Percentiles rank a stretch among this genome's conserved stretches.
phyloP scores from a whole-genome alignment of 2,113 vertebrate genomes.

The Labeo catla region DNA sequence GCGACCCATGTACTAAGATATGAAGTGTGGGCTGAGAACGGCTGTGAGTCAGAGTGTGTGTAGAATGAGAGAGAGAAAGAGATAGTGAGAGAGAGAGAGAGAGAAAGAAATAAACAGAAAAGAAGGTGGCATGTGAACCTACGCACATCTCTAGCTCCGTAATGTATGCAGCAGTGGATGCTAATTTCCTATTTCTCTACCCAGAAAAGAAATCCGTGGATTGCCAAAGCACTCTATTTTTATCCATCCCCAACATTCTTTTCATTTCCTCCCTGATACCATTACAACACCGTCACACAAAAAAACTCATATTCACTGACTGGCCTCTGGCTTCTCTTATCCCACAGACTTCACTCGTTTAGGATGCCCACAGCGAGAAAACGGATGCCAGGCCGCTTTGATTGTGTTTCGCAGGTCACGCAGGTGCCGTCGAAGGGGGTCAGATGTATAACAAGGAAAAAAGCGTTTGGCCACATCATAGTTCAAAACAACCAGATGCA shows the following conservation, averaged over 20 bases:
- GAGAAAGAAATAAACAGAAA: conserved; percentile 65
- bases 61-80: conserved; percentile 62
- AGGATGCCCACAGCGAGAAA: conserved; percentile 5
- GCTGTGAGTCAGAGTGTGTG: conserved; percentile 41
- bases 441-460: conserved; percentile 9
- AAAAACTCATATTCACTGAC: conserved; percentile 7
- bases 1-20: conserved; percentile 63
- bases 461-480: conserved; percentile 1
- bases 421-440: neutral
- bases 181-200: conserved; percentile 75
- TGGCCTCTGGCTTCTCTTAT: conserved; percentile 1
- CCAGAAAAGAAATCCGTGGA: conserved; percentile 70
- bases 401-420: conserved; percentile 1
- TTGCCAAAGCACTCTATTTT: conserved; percentile 72
- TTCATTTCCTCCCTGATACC: conserved; percentile 62
- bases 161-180: conserved; percentile 71
- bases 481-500: conserved; percentile 26
- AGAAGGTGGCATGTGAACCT: conserved; percentile 64
- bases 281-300: conserved; percentile 27
- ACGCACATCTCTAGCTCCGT: conserved; percentile 67
- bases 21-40: conserved; percentile 61
- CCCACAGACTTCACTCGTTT: conserved; percentile 23
- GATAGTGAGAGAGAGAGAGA: conserved; percentile 64
- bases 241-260: conserved; percentile 67
- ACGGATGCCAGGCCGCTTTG: neutral